Base-by-base conservation (phyloP, 2,888 invertebrate genomes). In the Meghimatium bilineatum region DNA sequence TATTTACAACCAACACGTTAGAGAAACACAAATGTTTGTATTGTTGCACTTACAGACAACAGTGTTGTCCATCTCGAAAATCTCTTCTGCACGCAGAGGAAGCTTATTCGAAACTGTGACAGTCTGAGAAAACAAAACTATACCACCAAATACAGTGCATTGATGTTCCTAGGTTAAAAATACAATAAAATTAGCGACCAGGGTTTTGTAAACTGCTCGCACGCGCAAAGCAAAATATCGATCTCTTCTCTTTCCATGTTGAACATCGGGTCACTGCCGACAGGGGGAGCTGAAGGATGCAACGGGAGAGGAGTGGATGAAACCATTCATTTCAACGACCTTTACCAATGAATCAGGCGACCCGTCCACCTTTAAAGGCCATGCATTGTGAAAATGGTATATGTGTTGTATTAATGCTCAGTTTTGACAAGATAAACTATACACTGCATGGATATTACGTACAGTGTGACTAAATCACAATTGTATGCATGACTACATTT, bases 151-250 rank as follows among this genome's bases (percentile, higher is more conserved):
- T n/a, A n/a, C 23, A 44, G 20, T 66, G 78, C 20, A 78, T 67
- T 78, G 78, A 38, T 66, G 78, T 67, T 66, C 78, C 66, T 66
- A 29, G 66, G 78, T 78, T 78, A 78, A 78, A 66, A 78, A 78
- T 67, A 78, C 78, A 66, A 78, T 78, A 78, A 78, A 78, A 78
- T 78, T 66, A 60, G 44, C 78, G 66, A 78, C 20, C 78, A 23
- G 6, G 78, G 78, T 67, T 78, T 67, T 67, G 34, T 78, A 60
- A 78, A 67, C 78, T 44, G 66, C 66, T 78, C 78, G 78, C 78
- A 67, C 78, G 78, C 78, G 78, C 78, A 67, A n/a, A 66, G 67
- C 78, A 67, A 78, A 78, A 66, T 78, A 78, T 78, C 67, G 78
- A 78, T 78, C 78, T 29, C n/a, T n/a, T 32, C 32, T 78, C 78